Base-by-base conservation (phyloP, 2,888 invertebrate genomes). In the Sepioteuthis lessoniana region DNA sequence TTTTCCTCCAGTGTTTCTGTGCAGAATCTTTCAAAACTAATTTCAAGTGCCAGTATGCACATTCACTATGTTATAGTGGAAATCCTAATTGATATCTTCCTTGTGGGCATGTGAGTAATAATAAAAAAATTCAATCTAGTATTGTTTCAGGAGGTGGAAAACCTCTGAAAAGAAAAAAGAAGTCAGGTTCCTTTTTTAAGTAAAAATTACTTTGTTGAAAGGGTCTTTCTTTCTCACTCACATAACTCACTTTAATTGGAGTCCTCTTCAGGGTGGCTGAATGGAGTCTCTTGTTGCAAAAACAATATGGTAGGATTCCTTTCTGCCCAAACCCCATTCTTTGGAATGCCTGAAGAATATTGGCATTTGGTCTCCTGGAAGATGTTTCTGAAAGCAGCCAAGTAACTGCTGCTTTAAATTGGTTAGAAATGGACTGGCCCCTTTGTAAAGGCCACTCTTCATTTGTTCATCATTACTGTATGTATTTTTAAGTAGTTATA, bases 71-170 rank as follows among this genome's bases (percentile, higher is more conserved):
- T n/a, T 76, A 76, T 76, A 35, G n/a, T 76, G 76, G 76, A 76
- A 76, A 76, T 76, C 76, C 76, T 76, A 76, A 76, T 76, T 76
- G n/a, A n/a, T 76, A 35, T 76, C 76, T 76, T 76, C n/a, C n/a
- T 76, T n/a, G n/a, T 76, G n/a, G 13, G n/a, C 76, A 35, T 76
- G 76, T 76, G 13, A 76, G 31, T n/a, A 31, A 28, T n/a, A 7
- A 19, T 50, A 19, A 50, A n/a, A n/a, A n/a, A 0, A 21, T 50
- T 50, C 3, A 21, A 21, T 21, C 21, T 25, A 28, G 21, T 35
- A 1, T 76, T n/a, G 19, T n/a, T 35, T 76, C 16, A 76, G n/a
- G n/a, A 16, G 76, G n/a, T 76, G 13, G n/a, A 76, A 55, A 76
- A 19, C n/a, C 76, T 16, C n/a, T 76, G 76, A 35, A 76, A 8